Evolutionary conservation across 2,888 invertebrate species (phyloP).

Genomic region (Cerastis rubricosa): DNA sequence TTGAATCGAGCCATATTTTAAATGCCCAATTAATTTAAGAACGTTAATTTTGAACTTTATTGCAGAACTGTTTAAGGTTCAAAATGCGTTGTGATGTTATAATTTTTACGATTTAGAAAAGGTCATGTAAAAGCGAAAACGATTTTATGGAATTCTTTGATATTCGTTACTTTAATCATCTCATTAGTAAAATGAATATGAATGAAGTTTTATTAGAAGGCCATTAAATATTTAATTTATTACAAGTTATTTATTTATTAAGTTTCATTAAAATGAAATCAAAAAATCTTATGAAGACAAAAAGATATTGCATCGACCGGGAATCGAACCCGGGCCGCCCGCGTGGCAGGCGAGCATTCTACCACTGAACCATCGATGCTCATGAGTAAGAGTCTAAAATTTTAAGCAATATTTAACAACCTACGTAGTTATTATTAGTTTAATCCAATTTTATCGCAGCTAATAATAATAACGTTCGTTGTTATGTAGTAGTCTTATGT

Average conservation of each 20-base stretch:
- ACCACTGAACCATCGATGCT: slow-evolving; percentile 91
- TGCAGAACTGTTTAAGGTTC: accelerated
- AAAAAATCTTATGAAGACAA: slow-evolving; percentile 10
- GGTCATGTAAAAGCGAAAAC: background rate
- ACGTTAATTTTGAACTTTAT: slow-evolving; percentile 9
- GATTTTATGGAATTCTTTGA: slow-evolving; percentile 45
- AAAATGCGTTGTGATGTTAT: background rate
- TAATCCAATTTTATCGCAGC: background rate
- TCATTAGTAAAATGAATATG: slow-evolving; percentile 37
- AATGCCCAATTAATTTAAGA: background rate
- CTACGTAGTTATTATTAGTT: background rate
- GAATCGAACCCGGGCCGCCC: slow-evolving; percentile 88
- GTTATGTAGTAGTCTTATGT: too few relatives aligned
- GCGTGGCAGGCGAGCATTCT: slow-evolving; percentile 91
- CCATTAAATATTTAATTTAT: slow-evolving; percentile 9
- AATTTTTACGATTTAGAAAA: slow-evolving; percentile 36
- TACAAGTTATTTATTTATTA: background rate
- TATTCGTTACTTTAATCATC: slow-evolving; percentile 30
- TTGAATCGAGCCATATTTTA: slow-evolving; percentile 38
- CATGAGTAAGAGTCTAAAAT: accelerated
- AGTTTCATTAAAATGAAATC: background rate
- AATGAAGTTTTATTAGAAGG: slow-evolving; percentile 5
- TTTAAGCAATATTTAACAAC: accelerated
- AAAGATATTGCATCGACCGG: slow-evolving; percentile 82
- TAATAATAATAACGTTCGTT: background rate